A percentile compares a stretch with the other conserved stretches of the same genome.
phyloP scores from a whole-genome alignment of 2,888 invertebrate genomes.

The Catonia carolina region DNA sequence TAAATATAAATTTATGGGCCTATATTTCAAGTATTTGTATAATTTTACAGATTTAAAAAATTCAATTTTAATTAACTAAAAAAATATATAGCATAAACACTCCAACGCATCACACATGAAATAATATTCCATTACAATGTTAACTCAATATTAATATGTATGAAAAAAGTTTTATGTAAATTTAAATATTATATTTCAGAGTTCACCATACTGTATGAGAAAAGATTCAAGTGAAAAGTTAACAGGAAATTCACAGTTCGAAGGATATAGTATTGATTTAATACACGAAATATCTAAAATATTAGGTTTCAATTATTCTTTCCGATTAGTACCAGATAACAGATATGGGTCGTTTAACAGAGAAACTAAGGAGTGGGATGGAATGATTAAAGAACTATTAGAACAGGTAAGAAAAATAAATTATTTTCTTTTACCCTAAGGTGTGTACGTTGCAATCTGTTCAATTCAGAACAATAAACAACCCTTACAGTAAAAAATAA shows the following conservation, averaged over 20 bases:
- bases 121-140: too few relatives aligned
- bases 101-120: too few relatives aligned
- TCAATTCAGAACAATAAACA: too few relatives aligned
- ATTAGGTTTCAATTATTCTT: conserved; percentile 81
- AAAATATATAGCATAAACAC: too few relatives aligned
- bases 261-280: conserved; percentile 92
- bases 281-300: conserved; percentile 85
- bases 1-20: too few relatives aligned
- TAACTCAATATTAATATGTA: too few relatives aligned
- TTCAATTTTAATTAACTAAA: too few relatives aligned
- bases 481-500: background rate
- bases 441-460: too few relatives aligned
- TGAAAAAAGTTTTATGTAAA: too few relatives aligned
- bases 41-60: too few relatives aligned
- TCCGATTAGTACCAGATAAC: conserved; percentile 77
- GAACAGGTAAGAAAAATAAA: conserved; percentile 52
- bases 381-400: conserved; percentile 80
- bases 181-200: too few relatives aligned
- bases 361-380: conserved; percentile 84
- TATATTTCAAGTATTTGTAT: too few relatives aligned
- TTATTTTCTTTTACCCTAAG: background rate
- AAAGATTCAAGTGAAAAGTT: conserved; percentile 78
- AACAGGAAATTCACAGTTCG: conserved; percentile 85
- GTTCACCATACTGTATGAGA: conserved; percentile 92
- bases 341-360: conserved; percentile 76